Evolutionary conservation across 1,140 invertebrate species (phyloP).

Genomic region (Mycetomoellerius zeteki): DNA sequence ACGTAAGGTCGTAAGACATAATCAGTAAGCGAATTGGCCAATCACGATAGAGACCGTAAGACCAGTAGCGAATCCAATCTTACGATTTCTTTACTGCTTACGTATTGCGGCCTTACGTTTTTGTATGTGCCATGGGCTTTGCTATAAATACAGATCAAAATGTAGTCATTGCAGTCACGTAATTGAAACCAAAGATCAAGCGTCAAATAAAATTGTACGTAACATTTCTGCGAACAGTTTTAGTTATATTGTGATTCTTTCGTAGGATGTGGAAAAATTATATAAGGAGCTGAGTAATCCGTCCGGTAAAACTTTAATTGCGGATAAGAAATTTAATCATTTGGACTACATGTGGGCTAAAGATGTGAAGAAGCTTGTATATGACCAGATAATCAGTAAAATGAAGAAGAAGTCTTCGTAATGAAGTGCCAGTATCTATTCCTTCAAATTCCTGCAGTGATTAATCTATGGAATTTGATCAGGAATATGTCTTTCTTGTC

Average conservation of each 20-base stretch:
- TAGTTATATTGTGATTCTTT: not conserved
- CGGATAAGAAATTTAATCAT: slow-evolving; percentile 88
- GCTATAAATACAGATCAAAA: no score
- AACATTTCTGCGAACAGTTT: not conserved
- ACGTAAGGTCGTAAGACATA: no score
- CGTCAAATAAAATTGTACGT: not conserved
- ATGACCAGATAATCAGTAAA: slow-evolving; percentile 81
- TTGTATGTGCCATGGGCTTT: no score
- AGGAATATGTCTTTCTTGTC: not conserved
- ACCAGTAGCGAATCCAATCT: no score
- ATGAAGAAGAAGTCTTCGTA: not conserved
- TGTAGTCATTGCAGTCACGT: no score
- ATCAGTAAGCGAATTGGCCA: no score
- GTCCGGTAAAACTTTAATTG: slow-evolving; percentile 86
- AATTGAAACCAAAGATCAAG: no score
- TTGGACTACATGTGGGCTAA: slow-evolving; percentile 90
- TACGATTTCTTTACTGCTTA: no score
- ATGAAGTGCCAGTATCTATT: not conserved
- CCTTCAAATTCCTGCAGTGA: not conserved
- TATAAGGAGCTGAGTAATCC: slow-evolving; percentile 86
- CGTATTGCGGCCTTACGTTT: no score
- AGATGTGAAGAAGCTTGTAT: slow-evolving; percentile 88
- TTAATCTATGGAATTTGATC: not conserved
- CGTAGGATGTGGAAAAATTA: slow-evolving; percentile 82
- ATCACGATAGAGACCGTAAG: no score